Base-by-base conservation (phyloP, 2,888 invertebrate species). In the Venusia cambrica region DNA sequence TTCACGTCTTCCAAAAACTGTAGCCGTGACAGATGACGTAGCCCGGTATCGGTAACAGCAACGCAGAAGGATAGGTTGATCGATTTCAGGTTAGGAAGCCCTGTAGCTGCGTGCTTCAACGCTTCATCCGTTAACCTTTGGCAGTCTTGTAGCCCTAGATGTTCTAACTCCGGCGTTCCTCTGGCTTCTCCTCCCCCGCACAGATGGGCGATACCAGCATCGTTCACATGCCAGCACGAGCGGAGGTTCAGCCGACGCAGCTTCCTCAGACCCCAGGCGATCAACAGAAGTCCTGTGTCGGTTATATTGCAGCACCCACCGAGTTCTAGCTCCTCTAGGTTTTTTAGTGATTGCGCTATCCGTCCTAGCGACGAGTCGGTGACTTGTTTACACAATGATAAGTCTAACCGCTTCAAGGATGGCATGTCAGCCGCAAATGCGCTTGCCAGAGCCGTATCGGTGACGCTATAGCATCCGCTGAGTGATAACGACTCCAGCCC, bases 61-160 rank as follows among this genome's bases (percentile, higher is more conserved):
- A 96, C 94, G 84, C 97, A 98, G 77, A 98, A 98, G 55, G 96
- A 96, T 19, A 98, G 89, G 77, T 98, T 98, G 59, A 98, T 93
- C 48, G 93, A 93, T 74, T 93, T 93, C 31, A 98, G 89, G 52
- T 91, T 90, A 45, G 92, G 91, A 61, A 98, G 89, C 51, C 96
- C 96, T 45, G 91, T 89, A 48, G 96, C 93, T 41, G 96, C 92
- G 75, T 96, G 94, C 59, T 92, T 93, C 47, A 98, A 87, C 4
- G 96, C 94, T 64, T 97, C 96, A 78, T 98, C 98, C 43, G 96
- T 95, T 42, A 98, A 87, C 64, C 97, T 92, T 83, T 97, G 97
- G 84, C 97, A 98, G 87, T 98, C 98, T 87, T 98, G 97, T 45
- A 97, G 87, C 9, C 95, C 95, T 30, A 98, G 88, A 70, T 94